These are phyloP conservation scores for Penaeus monodon DNA, from an alignment of 2,888 invertebrate genomes.

Conservation along the genomic window DNA sequence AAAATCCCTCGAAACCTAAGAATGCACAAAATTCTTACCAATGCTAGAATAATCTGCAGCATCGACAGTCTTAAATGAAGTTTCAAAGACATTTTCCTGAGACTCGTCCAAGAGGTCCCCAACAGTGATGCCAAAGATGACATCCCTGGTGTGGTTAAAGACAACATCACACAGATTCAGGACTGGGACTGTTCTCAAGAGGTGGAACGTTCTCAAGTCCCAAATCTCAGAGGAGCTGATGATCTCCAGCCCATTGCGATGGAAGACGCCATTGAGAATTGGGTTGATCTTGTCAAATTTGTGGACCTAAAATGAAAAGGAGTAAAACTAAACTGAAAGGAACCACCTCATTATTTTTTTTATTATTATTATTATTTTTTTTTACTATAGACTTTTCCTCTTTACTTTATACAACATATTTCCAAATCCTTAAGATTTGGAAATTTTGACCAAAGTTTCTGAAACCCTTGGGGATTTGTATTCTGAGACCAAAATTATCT, in stretches of 20 bases:
- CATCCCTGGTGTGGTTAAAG: conserved; percentile 88
- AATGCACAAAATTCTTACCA: conserved; percentile 72
- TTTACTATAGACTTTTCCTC: too few relatives aligned
- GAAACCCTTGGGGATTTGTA: too few relatives aligned
- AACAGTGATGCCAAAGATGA: conserved; percentile 87
- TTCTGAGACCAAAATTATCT: too few relatives aligned
- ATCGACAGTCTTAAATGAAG: conserved; percentile 95
- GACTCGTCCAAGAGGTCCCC: conserved; percentile 79
- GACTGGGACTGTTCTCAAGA: conserved; percentile 92
- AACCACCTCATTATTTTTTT: background rate
- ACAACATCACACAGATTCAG: conserved; percentile 90
- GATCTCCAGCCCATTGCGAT: conserved; percentile 94
- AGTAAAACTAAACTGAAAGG: background rate
- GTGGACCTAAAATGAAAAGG: conserved; percentile 78
- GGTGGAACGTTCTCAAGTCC: conserved; percentile 94
- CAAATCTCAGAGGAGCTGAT: conserved; percentile 97
- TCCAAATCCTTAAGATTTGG: too few relatives aligned
- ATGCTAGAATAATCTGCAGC: conserved; percentile 94
- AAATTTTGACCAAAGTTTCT: too few relatives aligned
- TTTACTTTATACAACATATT: too few relatives aligned
- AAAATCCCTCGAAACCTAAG: too few relatives aligned
- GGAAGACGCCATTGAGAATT: conserved; percentile 93
- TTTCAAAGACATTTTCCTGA: conserved; percentile 78
- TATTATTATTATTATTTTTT: background rate
- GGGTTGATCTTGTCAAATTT: conserved; percentile 98